Evolutionary conservation across 2,888 invertebrate genomes (phyloP).

Genomic region (Smittia aterrima): DNA sequence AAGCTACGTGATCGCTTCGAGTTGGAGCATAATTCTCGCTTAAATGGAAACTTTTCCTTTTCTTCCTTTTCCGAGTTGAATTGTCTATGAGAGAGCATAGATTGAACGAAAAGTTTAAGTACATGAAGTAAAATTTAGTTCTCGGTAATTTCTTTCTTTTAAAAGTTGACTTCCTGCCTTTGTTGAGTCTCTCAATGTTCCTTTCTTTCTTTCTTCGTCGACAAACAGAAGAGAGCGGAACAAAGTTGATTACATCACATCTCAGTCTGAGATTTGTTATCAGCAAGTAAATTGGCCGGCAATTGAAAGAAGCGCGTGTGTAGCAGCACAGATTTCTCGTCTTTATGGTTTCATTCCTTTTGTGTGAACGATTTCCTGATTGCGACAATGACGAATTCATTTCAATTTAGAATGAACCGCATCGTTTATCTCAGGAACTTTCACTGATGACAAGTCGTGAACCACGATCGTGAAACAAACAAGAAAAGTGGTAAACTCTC

Average conservation of each 20-base stretch:
- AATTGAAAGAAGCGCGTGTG: no score
- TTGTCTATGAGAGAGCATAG: no score
- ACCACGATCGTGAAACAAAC: no score
- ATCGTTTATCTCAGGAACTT: no score
- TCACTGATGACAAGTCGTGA: no score
- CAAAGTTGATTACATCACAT: not conserved
- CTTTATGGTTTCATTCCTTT: not conserved
- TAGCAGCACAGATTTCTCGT: not conserved
- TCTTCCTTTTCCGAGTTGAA: no score
- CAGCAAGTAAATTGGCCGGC: not conserved
- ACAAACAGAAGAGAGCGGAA: not conserved
- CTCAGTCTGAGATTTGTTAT: not conserved
- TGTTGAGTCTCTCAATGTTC: not conserved
- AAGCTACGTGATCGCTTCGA: not conserved
- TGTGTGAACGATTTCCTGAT: not conserved
- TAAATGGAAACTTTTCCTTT: not conserved
- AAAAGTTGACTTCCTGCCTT: not conserved
- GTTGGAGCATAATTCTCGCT: not conserved
- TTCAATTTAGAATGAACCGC: no score
- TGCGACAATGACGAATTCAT: not conserved
- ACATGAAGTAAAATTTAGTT: no score
- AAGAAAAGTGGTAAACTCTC: no score
- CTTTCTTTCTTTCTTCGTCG: not conserved
- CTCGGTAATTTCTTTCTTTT: not conserved
- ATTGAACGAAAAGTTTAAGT: not conserved